Base-by-base conservation (phyloP, 1,140 invertebrate genomes). In the Heliconius nattereri region DNA sequence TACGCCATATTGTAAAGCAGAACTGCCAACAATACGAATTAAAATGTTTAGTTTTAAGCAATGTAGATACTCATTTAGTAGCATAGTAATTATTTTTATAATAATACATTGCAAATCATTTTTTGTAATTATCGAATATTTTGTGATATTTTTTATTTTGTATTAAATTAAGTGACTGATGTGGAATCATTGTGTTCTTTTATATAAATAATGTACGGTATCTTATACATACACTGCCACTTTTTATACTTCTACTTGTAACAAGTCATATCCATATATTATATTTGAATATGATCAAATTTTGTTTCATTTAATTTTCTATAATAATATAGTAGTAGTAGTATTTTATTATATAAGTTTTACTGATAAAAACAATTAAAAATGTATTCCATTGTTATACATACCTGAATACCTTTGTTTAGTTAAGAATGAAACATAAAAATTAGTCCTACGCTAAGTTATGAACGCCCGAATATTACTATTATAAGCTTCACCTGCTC, bases 31-130 rank as follows among this genome's bases (percentile, higher is more conserved):
- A 85, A 84, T 86, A 86, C 76, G 83, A 86, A 85, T 85, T 85
- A 78, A 86, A 89, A 88, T 84, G 78, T 78, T 79, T 92, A 93
- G 87, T 72, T 84, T 76, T 91, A 91, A 87, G 86, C 85, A 88
- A 85, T 91, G 89, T 92, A 90, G 90, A 92, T 91, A 94, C 90
- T 90, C 88, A 90, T 90, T 90, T 87, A 84, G 73, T 83, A 82
- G 71, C 20, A 71, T 84, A 88, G 80, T 77, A 78, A 77, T 83
- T 82, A 78, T 79, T 84, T 82, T 84, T 83, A 81, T 79, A 77
- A 71, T 78, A 66, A 75, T 52, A 52, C 11, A 45, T 49, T 66
- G 52, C 57, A 79, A 3, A 29, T 2, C 9, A 16, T 66, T 26
- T 74, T 78, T 60, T 40, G 37, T 35, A n/a, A 80, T 8, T 66